Percentiles rank a stretch among this genome's conserved stretches.
These are phyloP conservation scores for Subanguina moxae DNA, from an alignment of 1,140 invertebrate genomes.

Conservation along the genomic window DNA sequence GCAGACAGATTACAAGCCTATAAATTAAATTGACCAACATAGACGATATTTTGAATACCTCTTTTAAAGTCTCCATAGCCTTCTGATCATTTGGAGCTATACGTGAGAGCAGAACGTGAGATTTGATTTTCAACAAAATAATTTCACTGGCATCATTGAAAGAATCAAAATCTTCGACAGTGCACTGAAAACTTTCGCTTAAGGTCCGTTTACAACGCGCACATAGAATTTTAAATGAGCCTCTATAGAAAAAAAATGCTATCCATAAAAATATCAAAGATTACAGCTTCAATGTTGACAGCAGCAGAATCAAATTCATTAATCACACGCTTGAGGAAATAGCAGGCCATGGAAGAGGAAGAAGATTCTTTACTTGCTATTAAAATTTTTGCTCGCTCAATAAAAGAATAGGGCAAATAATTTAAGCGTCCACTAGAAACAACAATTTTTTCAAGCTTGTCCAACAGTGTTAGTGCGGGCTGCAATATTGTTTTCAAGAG, in stretches of 20 bases:
- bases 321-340: no score
- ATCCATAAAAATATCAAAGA: no score
- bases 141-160: neutral
- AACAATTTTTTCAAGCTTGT: neutral
- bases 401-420: neutral
- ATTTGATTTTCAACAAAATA: neutral
- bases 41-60: neutral
- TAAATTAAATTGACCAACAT: neutral
- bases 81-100: neutral
- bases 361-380: neutral
- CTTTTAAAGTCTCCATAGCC: neutral
- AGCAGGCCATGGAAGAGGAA: neutral
- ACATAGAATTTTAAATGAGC: no score
- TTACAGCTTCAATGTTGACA: no score
- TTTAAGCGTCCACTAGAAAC: neutral
- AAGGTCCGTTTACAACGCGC: no score
- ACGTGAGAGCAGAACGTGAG: neutral
- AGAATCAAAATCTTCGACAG: neutral
- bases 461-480: neutral
- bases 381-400: neutral
- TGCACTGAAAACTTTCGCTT: no score
- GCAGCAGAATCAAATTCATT: no score
- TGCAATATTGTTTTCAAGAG: no score
- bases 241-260: no score
- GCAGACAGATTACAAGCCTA: neutral